Base-by-base conservation (phyloP, 2,797 vertebrate species). In the Tiaroga cobitis region DNA sequence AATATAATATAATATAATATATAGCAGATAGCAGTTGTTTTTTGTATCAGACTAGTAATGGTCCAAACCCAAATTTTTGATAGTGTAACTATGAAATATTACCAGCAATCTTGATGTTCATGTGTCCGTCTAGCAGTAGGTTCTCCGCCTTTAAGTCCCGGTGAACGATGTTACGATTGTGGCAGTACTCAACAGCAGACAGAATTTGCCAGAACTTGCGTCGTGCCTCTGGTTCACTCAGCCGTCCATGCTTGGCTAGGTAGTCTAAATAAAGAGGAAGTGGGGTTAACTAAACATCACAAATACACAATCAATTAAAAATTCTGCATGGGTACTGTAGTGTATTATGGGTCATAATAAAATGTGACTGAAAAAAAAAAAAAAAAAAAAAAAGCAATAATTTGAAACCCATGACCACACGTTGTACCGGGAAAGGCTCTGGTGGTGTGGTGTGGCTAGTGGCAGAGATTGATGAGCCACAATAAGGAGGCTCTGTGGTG, bases 21-120 rank as follows among this genome's bases (percentile, higher is more conserved):
- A 9, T 11, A 43, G 41, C 9, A 43, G 41, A 43, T 2, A 59
- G 8, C 34, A 41, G 24, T 15, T n/a, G 16, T 34, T 76, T 32
- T 21, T 54, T 34, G 13, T 15, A 56, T 15, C 32, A 24, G 49
- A 75, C 19, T 51, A 34, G 24, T 26, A 29, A 46, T 24, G 19
- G 39, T 26, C 15, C 4, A 69, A 69, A 69, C 34, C 3, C 24
- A 41, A 41, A 13, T 61, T 41, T 43, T 61, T 10, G n/a, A 68
- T 32, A 15, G 9, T 65, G 70, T 67, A 83, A 75, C 29, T 3
- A 39, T 68, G 46, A 70, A 8, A n/a, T 24, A 65, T 61, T 95
- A 99, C 98, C 98, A 97, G 98, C 98, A 88, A 99, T 98, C 94
- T 99, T 99, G 95, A 99, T 99, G 93, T 99, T 99, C 98, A 99